Evolutionary conservation across 2,888 invertebrate genomes (phyloP).

Genomic region (Caenorhabditis becei): DNA sequence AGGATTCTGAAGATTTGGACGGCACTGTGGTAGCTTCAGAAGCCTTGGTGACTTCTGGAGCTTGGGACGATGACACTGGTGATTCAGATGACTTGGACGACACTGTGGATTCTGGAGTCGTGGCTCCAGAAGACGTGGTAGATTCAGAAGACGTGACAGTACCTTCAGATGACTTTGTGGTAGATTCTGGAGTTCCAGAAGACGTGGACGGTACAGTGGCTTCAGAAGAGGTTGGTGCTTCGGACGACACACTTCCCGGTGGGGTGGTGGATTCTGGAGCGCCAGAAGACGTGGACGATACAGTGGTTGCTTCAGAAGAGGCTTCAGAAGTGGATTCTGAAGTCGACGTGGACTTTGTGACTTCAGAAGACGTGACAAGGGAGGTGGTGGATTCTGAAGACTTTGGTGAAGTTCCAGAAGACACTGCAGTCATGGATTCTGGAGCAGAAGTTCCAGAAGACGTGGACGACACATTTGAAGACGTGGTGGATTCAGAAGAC

Average conservation of each 20-base stretch:
- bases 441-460: background rate
- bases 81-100: constrained; percentile 1
- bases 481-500: background rate
- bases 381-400: background rate
- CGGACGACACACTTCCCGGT: too few relatives aligned
- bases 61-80: background rate
- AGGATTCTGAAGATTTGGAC: too few relatives aligned
- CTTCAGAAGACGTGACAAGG: background rate
- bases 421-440: background rate
- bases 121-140: background rate
- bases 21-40: constrained; percentile 4
- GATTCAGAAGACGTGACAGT: constrained; percentile 12
- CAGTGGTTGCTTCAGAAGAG: constrained; percentile 8
- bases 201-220: constrained; percentile 1
- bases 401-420: constrained; percentile 1
- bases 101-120: background rate
- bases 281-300: background rate
- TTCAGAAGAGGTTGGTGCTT: constrained; percentile 6
- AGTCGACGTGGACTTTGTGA: background rate
- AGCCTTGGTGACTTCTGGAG: background rate
- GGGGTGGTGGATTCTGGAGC: background rate
- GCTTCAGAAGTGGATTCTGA: too few relatives aligned
- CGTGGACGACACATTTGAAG: constrained; percentile 6
- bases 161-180: constrained; percentile 3
- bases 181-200: constrained; percentile 30